Evolutionary conservation across 2,113 vertebrate genomes (phyloP).

Genomic region (Candoia aspera): DNA sequence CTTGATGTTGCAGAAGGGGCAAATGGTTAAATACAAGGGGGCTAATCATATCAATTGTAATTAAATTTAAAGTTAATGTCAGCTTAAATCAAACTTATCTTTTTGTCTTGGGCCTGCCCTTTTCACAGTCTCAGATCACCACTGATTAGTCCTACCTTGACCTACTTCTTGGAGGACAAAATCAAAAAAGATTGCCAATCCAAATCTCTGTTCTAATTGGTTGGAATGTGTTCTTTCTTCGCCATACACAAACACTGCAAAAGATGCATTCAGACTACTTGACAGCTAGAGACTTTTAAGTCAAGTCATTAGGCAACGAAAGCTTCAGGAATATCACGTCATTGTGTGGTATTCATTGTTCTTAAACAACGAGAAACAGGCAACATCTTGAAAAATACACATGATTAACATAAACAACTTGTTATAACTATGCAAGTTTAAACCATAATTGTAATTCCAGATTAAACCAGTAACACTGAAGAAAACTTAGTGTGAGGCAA

Average conservation of each 20-base stretch:
- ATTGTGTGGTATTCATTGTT: neutral
- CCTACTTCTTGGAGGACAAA: neutral
- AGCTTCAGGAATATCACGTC: neutral
- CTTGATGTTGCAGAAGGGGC: too few species aligned
- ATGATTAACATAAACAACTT: neutral
- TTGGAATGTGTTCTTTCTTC: neutral
- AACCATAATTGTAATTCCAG: neutral
- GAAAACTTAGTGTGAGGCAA: neutral
- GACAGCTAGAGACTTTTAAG: neutral
- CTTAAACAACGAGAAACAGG: neutral
- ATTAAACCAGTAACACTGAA: neutral
- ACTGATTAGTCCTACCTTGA: neutral
- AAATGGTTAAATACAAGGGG: too few species aligned
- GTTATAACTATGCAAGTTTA: neutral
- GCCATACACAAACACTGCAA: neutral
- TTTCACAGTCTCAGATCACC: neutral
- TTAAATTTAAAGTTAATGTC: too few species aligned
- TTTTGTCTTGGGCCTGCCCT: too few species aligned
- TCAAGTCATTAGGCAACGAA: neutral
- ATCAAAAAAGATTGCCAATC: neutral
- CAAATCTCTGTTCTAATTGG: neutral
- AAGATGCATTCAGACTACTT: neutral
- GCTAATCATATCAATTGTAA: too few species aligned
- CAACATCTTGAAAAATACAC: neutral
- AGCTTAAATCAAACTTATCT: too few species aligned